Base-by-base conservation (phyloP, 2,113 vertebrate genomes). In the Coracopsis vasa region DNA sequence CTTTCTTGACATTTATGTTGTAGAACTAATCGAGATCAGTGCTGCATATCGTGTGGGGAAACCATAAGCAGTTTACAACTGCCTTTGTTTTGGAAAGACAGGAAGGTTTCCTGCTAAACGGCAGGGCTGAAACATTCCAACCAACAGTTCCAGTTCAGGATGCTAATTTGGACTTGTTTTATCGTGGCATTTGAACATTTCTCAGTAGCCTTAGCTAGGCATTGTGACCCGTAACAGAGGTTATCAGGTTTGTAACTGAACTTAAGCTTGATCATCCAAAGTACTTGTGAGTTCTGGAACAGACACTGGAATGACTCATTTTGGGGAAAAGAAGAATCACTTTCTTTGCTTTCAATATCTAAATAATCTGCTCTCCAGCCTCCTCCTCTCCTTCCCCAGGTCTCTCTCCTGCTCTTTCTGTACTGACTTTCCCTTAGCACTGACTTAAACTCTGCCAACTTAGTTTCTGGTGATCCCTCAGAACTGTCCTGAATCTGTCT, bases 1-100 rank as follows among this genome's bases (percentile, higher is more conserved):
- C 29, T 80, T 85, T 20, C 53, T 67, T 91, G 86, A 94, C 86
- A 92, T 96, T 96, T 89, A n/a, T 4, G 33, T 75, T 93, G 79
- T 31, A 58, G 73, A 92, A 85, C 42, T 47, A 42, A 87, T 86
- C 1, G 24, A 85, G 83, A 89, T 80, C 62, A 31, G 62, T 7
- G 39, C 58, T 51, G 73, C 11, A 1, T 37, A 10, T 19, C 16
- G 15, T 5, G 31, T 69, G 88, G 61, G 67, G 56, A 80, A 75
- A 54, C 25, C 60, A 18, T 23, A 19, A 84, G 58, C 35, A 31
- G 13, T 45, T 90, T 56, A 35, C n/a, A 91, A 28, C 19, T 31
- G 20, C 39, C 29, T 77, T n/a, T 65, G 5, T 39, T 86, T 42
- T 8, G 39, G 65, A 50, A 56, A 83, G 70, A 11, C 48, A 56